Evolutionary conservation across 2,113 vertebrate genomes (phyloP), one percentile per base, ranked within the genome.

Genomic region (Panthera tigris): DNA sequence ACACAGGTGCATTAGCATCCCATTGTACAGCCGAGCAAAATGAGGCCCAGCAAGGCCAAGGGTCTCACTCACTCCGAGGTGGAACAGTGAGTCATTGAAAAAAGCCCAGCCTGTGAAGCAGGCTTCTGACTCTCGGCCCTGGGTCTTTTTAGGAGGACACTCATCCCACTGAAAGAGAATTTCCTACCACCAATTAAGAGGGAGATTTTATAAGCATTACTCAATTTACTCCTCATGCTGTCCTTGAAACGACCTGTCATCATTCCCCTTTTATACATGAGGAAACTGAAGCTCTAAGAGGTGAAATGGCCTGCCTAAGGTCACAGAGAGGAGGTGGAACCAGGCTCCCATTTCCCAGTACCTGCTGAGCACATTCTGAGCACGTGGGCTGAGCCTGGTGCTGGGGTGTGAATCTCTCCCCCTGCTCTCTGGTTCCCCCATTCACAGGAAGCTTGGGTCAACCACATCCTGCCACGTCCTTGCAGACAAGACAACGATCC

Each of bases 401-500:
- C 39, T 0, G 0, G 45, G 31, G 19, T 85, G 29, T 65, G 57
- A 93, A 25, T 92, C 68, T 89, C 86, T 80, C 57, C 63, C 84
- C 48, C 1, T 45, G 25, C 33, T 88, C 95, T 93, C 95, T 68
- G 50, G 92, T 88, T 97, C 91, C 96, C 94, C 92, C 65, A 65
- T 81, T 73, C 86, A 65, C 96, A 97, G 96, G 96, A 98, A 94
- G 93, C 94, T 95, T 55, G 68, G 97, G 97, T 97, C 96, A 97
- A 90, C 97, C 98, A 95, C 97, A 98, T 97, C 97, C 97, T 93
- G 91, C 96, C 96, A 39, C 82, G 82, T 97, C 80, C 95, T 86
- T 78, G 81, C 96, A 96, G 93, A 94, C 6, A 7, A 96, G 97
- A 97, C 96, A 96, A 93, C 3, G 39, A 93, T 94, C 74, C 93